Conservation (phyloP, 2,113 vertebrate species). For the Ranitomeya imitator region DNA sequence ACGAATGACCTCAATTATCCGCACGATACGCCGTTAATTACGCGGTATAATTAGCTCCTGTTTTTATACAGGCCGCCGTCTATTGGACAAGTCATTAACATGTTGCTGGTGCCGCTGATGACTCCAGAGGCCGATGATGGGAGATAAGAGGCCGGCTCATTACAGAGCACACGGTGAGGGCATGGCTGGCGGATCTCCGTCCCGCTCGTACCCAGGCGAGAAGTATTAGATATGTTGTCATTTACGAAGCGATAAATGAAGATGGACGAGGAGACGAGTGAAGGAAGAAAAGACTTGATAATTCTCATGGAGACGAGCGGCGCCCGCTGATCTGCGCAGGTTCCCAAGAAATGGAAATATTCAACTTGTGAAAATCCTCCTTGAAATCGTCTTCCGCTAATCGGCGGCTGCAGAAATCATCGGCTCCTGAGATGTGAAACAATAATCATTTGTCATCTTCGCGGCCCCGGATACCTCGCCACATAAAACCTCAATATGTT, state of each 20-base stretch:
- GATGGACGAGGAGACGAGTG: background rate
- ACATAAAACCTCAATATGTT: slow-evolving; percentile 48
- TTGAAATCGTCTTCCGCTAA: slow-evolving; percentile 46
- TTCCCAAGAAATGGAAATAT: slow-evolving; percentile 47
- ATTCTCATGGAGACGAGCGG: slow-evolving; percentile 1
- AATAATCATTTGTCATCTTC: slow-evolving; percentile 51
- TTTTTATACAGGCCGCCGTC: background rate
- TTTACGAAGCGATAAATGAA: slow-evolving; percentile 34
- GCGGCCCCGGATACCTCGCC: slow-evolving; percentile 26
- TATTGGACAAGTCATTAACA: slow-evolving; percentile 4
- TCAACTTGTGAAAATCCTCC: slow-evolving; percentile 45
- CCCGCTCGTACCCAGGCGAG: background rate
- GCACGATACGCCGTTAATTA: background rate
- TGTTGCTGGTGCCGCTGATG: background rate
- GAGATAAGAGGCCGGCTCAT: slow-evolving; percentile 3
- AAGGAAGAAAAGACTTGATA: slow-evolving; percentile 9
- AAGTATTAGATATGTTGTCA: background rate
- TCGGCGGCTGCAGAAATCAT: slow-evolving; percentile 49
- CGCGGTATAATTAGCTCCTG: background rate
- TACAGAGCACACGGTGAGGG: background rate
- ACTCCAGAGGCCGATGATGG: background rate
- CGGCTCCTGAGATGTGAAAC: slow-evolving; percentile 35
- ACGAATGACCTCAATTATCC: background rate
- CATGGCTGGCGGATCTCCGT: background rate
- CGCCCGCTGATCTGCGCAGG: background rate